phyloP scores from a whole-genome alignment of 2,888 invertebrate species.

The Dioctria rufipes region DNA sequence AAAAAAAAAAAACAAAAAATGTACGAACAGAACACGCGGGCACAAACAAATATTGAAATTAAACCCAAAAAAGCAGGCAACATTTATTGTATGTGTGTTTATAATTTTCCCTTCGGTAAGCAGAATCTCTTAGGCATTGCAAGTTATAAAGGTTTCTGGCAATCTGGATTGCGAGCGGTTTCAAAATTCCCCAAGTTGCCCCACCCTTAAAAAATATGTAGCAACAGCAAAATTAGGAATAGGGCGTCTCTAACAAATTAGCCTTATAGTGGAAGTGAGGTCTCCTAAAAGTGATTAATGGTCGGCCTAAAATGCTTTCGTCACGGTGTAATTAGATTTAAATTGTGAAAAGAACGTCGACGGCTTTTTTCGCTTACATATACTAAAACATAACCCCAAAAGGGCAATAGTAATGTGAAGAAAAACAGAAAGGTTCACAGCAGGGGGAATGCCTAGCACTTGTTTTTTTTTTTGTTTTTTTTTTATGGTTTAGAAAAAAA shows the following conservation, averaged over 20 bases:
- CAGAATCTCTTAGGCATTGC: constrained; percentile 24
- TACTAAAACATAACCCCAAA: constrained; percentile 4
- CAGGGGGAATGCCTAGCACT: background rate
- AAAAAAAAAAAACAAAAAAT: background rate
- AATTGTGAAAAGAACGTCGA: background rate
- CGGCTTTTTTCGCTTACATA: background rate
- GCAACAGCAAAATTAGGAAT: constrained; percentile 42
- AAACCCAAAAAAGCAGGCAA: constrained; percentile 37
- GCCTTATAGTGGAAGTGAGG: constrained; percentile 25
- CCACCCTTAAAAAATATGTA: constrained; percentile 17
- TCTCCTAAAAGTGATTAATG: constrained; percentile 42
- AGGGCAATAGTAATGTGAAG: constrained; percentile 19
- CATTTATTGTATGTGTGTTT: background rate
- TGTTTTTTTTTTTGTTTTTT: background rate
- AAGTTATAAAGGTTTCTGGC: background rate
- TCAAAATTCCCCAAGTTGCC: background rate
- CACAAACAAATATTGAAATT: constrained; percentile 52
- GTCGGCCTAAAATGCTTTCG: constrained; percentile 40
- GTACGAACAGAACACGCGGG: background rate
- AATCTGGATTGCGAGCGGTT: background rate
- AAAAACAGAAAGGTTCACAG: constrained; percentile 18
- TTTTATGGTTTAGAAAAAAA: background rate
- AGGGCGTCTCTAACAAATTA: constrained; percentile 21
- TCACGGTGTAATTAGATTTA: constrained; percentile 50
- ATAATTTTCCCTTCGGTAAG: constrained; percentile 41